Evolutionary conservation across 1,140 invertebrate species (phyloP).

Genomic region (Trichonephila inaurata): DNA sequence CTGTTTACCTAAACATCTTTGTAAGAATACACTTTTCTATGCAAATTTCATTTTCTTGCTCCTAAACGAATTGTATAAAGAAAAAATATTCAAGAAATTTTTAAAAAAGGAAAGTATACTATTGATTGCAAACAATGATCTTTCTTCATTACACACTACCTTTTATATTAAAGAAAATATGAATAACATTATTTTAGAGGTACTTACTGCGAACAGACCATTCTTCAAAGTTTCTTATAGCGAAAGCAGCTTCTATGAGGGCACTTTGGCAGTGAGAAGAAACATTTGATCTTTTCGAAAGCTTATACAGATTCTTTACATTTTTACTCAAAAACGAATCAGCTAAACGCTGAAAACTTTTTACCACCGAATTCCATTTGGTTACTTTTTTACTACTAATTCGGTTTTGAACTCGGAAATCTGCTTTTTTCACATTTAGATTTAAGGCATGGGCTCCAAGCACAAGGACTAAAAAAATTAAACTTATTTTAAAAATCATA

Average conservation of each 20-base stretch:
- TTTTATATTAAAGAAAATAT: too few relatives aligned
- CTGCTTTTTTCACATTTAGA: background rate
- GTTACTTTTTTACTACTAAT: background rate
- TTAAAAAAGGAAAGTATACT: too few relatives aligned
- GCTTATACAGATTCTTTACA: background rate
- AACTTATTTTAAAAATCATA: background rate
- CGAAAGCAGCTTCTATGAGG: background rate
- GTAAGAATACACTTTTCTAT: too few relatives aligned
- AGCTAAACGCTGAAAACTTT: background rate
- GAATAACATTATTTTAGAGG: too few relatives aligned
- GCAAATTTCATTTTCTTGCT: too few relatives aligned
- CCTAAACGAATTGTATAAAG: too few relatives aligned
- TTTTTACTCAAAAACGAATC: background rate
- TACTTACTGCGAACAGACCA: constrained; percentile 48
- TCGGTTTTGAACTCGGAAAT: background rate
- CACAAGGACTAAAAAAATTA: background rate
- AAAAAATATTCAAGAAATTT: too few relatives aligned
- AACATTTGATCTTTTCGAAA: background rate
- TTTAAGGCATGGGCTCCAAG: constrained; percentile 31
- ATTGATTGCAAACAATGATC: too few relatives aligned
- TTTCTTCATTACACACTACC: too few relatives aligned
- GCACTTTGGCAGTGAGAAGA: background rate
- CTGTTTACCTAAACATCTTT: too few relatives aligned
- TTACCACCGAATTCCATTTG: background rate
- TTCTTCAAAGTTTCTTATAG: background rate